Evolutionary conservation across 2,797 vertebrate genomes (phyloP), one percentile per base, ranked within the genome.

Genomic region (Gobio occitaniae): DNA sequence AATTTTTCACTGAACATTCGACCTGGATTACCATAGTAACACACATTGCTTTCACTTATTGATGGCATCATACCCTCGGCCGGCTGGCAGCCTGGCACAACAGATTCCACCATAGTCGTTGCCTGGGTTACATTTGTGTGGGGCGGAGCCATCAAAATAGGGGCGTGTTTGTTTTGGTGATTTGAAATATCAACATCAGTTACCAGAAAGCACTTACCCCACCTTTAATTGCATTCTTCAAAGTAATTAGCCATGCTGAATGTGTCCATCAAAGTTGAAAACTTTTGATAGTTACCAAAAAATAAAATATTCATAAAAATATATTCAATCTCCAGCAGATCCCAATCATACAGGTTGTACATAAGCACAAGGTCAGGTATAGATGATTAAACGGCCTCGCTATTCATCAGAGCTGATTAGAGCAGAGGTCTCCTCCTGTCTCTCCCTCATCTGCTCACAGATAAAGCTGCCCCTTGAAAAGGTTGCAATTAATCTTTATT

Each of bases 401-500:
- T 84, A 71, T 86, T 87, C 83, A 88, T 86, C 84, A 87, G 56
- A 11, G 25, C 63, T 84, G 70, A 87, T 93, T 89, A 93, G 89
- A 91, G 90, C 86, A 29, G 76, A 84, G 79, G 88, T 89, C 92
- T 93, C 91, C 41, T 84, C 77, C 77, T 52, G 56, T 32, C 21
- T 52, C 69, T 91, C 88, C 88, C 91, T 91, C 82, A 85, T 91
- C 91, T 92, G 89, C 89, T 89, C 90, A 68, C 21, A 91, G 88
- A 94, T 92, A 93, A 94, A 94, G 92, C 86, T 41, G 41, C 82
- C 84, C 88, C 90, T 91, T 88, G 10, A 91, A 94, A 94, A 94
- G 93, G 92, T 92, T 94, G 91, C 90, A 92, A 95, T 96, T 93
- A 92, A 94, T 95, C 94, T 95, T 93, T 92, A 93, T 95, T 89